These are phyloP conservation scores for Lontra canadensis DNA, from an alignment of 2,113 vertebrate species.

Conservation along the genomic window DNA sequence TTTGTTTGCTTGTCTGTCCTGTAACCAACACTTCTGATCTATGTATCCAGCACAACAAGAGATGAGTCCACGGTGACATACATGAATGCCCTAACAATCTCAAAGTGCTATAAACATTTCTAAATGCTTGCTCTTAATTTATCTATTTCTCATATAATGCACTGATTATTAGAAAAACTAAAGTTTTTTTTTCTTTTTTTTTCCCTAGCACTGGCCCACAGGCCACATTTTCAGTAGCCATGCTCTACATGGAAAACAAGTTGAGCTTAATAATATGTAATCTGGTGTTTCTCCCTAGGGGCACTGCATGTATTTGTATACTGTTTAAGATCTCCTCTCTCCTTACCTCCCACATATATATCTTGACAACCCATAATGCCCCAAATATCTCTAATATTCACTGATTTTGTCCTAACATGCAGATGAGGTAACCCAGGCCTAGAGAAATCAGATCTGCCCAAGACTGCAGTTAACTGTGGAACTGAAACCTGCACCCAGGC, in stretches of 20 bases:
- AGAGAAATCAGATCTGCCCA: background rate
- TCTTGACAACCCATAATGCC: background rate
- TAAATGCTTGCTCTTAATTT: constrained; percentile 11
- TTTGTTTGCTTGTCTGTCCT: background rate
- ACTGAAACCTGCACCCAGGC: background rate
- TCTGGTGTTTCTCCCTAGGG: background rate
- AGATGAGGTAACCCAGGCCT: background rate
- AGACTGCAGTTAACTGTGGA: background rate
- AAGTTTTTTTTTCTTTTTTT: background rate
- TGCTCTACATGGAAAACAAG: background rate
- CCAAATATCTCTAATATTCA: background rate
- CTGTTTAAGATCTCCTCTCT: background rate
- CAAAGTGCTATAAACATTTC: background rate
- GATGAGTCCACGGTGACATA: background rate
- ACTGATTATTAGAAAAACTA: background rate
- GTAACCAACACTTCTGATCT: background rate
- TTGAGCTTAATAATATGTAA: background rate
- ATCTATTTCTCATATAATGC: background rate
- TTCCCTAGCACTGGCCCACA: background rate
- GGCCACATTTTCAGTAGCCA: background rate
- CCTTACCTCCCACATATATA: background rate
- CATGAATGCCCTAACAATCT: background rate
- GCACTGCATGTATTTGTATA: background rate
- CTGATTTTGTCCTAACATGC: background rate
- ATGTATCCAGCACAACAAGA: background rate